Base-by-base conservation (phyloP, 2,888 invertebrate genomes). In the Gandaritis pyraliata region DNA sequence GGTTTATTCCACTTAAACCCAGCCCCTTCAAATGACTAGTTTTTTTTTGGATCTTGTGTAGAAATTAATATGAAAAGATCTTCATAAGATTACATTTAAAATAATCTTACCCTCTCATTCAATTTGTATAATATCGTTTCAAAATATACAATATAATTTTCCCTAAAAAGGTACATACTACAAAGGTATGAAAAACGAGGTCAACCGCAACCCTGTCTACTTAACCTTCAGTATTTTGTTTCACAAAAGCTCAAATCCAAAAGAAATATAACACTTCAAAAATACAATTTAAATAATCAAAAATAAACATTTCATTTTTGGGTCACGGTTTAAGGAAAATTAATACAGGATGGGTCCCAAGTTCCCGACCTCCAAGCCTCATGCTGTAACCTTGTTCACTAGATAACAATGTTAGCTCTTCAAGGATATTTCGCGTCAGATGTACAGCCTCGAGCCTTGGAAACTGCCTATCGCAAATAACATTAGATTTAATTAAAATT, bases 261-360 rank as follows among this genome's bases (percentile, higher is more conserved):
- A 5, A 18, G 49, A 36, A 23, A 38, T 38, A 30, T 47, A 15
- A 50, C 38, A 23, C 23, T 23, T 33, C 8, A 8, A 5, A 33
- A 33, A 33, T 33, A 33, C 50, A 49, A 8, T 49, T 11, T 7
- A 23, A 18, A 48, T 30, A 48, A 33, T 49, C 36, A 8, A 16
- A 36, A 16, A 8, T 23, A 5, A 12, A 29, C 29, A n/a, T 48
- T 38, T 2, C 38, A n/a, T 5, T 38, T 50, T 38, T 50, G 50
- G 50, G 50, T 50, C 50, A 49, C 11, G 36, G 49, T 49, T 49
- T 11, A 50, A 50, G 18, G 50, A 38, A 38, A 18, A 36, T 12
- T 15, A 13, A 15, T 47, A 29, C 5, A 10, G 18, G 33, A 11
- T n/a, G 12, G 18, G 38, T 50, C n/a, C 50, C 38, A 38, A 38